Percentiles rank a stretch among this genome's conserved stretches.
These are phyloP conservation scores for Andinoacara biseriatus DNA, from an alignment of 2,113 vertebrate genomes.

Conservation along the genomic window DNA sequence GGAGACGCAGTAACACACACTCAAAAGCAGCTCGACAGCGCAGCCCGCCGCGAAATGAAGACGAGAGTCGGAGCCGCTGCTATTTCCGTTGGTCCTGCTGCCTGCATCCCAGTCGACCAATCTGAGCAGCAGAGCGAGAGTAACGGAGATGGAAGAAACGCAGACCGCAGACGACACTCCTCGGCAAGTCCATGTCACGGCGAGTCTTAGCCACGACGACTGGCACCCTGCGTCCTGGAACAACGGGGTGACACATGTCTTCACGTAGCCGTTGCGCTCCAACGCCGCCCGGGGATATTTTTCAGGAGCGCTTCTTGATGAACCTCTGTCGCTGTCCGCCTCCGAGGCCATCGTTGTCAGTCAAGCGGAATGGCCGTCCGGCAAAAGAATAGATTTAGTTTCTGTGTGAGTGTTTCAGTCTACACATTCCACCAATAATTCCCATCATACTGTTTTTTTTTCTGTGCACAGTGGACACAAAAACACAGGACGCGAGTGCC, in stretches of 20 bases:
- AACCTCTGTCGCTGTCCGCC: constrained; percentile 64
- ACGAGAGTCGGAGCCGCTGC: constrained; percentile 57
- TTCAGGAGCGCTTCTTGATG: constrained; percentile 63
- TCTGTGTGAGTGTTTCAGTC: constrained; percentile 7
- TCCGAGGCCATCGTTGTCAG: constrained; percentile 72
- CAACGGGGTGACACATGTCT: constrained; percentile 63
- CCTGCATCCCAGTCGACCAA: constrained; percentile 80
- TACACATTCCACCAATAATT: constrained; percentile 16
- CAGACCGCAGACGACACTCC: constrained; percentile 82
- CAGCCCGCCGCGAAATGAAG: constrained; percentile 66
- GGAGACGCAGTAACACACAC: constrained; percentile 78
- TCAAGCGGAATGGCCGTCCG: constrained; percentile 39
- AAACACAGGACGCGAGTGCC: neutral
- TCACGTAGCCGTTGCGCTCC: constrained; percentile 73
- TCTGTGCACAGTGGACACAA: constrained; percentile 5
- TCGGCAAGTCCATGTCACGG: constrained; percentile 70
- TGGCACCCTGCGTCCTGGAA: constrained; percentile 54
- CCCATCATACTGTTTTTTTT: constrained; percentile 5
- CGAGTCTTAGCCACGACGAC: constrained; percentile 64
- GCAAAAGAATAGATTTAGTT: neutral
- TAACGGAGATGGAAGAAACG: constrained; percentile 81
- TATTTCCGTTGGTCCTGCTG: constrained; percentile 62
- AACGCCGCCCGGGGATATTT: constrained; percentile 66
- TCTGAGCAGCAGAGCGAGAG: constrained; percentile 82
- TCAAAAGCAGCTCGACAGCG: constrained; percentile 75